phyloP scores from a whole-genome alignment of 2,888 invertebrate species.

The Laothoe populi region DNA sequence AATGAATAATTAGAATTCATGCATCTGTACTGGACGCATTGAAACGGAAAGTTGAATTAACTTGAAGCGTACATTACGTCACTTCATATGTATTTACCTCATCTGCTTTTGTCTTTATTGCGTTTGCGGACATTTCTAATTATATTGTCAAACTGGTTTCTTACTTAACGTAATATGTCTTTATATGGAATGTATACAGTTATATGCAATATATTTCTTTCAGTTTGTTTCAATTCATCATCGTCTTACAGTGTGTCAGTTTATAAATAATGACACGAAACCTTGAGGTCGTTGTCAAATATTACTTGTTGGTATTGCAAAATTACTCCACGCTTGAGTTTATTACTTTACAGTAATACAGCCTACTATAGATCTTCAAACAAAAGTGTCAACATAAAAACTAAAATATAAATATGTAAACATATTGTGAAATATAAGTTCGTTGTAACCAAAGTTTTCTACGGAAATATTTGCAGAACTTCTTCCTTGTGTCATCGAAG shows the following conservation, averaged over 20 bases:
- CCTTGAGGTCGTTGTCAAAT: slow-evolving; percentile 26
- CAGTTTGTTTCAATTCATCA: not conserved
- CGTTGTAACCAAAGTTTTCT: slow-evolving; percentile 60
- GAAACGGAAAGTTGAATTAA: slow-evolving; percentile 24
- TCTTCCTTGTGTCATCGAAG: slow-evolving; percentile 58
- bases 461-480: slow-evolving; percentile 64
- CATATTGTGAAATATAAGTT: slow-evolving; percentile 58
- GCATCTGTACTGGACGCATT: slow-evolving; percentile 19
- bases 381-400: slow-evolving; percentile 56
- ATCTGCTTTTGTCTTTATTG: slow-evolving; percentile 18
- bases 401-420: slow-evolving; percentile 43
- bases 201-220: not conserved
- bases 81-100: slow-evolving; percentile 13
- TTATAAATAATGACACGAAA: not conserved
- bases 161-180: not conserved
- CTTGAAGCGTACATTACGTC: slow-evolving; percentile 12
- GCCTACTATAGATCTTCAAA: slow-evolving; percentile 51
- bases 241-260: not conserved
- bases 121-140: slow-evolving; percentile 11
- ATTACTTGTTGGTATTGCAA: slow-evolving; percentile 48
- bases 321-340: slow-evolving; percentile 53
- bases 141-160: slow-evolving; percentile 24
- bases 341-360: slow-evolving; percentile 43
- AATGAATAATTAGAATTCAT: slow-evolving; percentile 19
- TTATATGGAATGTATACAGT: slow-evolving; percentile 2